These are phyloP conservation scores for Cistogaster globosa DNA, from an alignment of 2,888 invertebrate genomes.

Conservation along the genomic window DNA sequence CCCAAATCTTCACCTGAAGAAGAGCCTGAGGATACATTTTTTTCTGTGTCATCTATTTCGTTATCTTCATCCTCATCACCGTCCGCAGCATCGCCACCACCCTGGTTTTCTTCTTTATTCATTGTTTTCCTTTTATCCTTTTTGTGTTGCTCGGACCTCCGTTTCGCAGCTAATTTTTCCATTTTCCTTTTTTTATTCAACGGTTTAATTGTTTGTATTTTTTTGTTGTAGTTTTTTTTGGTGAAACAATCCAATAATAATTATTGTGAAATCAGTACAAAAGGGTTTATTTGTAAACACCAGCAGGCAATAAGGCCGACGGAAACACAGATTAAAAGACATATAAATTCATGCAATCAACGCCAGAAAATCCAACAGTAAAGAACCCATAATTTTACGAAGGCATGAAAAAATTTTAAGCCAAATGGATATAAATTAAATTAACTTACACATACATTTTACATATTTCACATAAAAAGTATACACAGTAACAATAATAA, in stretches of 20 bases:
- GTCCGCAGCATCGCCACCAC: constrained; percentile 18
- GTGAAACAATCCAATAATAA: constrained; percentile 75
- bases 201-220: constrained; percentile 63
- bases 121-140: constrained; percentile 47
- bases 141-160: constrained; percentile 66
- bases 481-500: constrained; percentile 67
- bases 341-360: constrained; percentile 15
- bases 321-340: constrained; percentile 18
- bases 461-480: constrained; percentile 71
- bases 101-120: constrained; percentile 66
- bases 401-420: constrained; percentile 64
- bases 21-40: constrained; percentile 62
- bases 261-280: constrained; percentile 75
- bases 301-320: constrained; percentile 28
- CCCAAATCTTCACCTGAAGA: constrained; percentile 70
- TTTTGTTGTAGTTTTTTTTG: constrained; percentile 67
- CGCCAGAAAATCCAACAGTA: constrained; percentile 7
- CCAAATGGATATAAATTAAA: constrained; percentile 66
- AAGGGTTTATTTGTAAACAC: constrained; percentile 68
- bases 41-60: constrained; percentile 34
- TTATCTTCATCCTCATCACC: constrained; percentile 49
- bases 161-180: constrained; percentile 72
- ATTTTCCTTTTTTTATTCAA: constrained; percentile 72
- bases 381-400: constrained; percentile 50
- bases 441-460: constrained; percentile 14